Base-by-base conservation (phyloP, 1,140 invertebrate species). In the Prorops nasuta region DNA sequence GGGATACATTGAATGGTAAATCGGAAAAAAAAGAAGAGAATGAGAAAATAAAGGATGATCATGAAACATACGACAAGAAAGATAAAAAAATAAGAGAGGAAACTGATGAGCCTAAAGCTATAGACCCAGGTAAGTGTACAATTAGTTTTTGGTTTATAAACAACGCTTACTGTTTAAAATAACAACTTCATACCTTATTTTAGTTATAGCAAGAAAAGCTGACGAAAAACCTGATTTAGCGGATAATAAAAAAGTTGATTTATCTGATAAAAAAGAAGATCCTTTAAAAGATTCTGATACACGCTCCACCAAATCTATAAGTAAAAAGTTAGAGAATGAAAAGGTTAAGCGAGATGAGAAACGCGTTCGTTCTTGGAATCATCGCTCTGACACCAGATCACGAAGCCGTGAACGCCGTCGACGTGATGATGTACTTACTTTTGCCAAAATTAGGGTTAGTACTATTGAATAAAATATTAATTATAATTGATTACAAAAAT, bases 371-470 rank as follows among this genome's bases (percentile, higher is more conserved):
- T 70, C 73, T 0, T 76, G 67, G 66, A 74, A 78, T n/a, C 66
- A 67, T 44, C 60, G 69, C 12, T 63, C 58, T 45, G 59, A 66
- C 3, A 72, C 70, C 3, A 65, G 74, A 31, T 76, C 74, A 1
- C 67, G 67, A 32, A 77, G 72, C 41, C 63, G 72, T 1, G 76
- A 76, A 49, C 68, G 67, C 28, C 67, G 69, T 20, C 62, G 72
- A 45, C 61, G 73, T 41, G 76, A 77, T 48, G 82, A 84, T 54
- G 80, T 85, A 9, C 65, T 86, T 1, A 84, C 84, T 3, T 85
- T 86, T 66, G 81, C 80, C 0, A 84, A 85, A 63, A 86, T 86
- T 58, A 79, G 81, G 74, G 83, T 85, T 70, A 77, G 73, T 55
- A 18, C 3, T 3, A 28, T 28, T 9, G n/a, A n/a, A n/a, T n/a